Evolutionary conservation across 1,140 invertebrate species (phyloP).

Genomic region (Heliconius nattereri): DNA sequence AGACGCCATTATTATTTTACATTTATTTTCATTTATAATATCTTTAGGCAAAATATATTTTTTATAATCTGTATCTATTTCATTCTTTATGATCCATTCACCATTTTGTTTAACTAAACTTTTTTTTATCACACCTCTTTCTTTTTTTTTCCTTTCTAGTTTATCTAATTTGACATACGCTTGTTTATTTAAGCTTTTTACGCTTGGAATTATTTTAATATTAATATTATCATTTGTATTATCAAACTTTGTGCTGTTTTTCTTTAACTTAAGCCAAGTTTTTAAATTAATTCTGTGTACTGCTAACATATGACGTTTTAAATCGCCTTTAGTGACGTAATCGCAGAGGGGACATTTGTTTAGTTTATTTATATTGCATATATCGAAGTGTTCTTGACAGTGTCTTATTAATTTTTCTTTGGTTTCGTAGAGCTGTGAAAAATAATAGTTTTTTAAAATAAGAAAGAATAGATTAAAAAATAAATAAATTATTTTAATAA

Average conservation of each 20-base stretch:
- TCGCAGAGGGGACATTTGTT: constrained; percentile 67
- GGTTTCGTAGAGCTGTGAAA: constrained; percentile 60
- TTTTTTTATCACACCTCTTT: constrained; percentile 49
- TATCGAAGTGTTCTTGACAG: constrained; percentile 61
- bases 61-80: constrained; percentile 33
- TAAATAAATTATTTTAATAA: background rate
- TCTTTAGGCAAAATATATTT: background rate
- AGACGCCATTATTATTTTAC: constrained; percentile 19
- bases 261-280: constrained; percentile 39
- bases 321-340: constrained; percentile 49
- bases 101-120: constrained; percentile 62
- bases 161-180: constrained; percentile 56
- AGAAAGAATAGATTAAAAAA: too few relatives aligned
- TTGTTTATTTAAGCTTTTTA: constrained; percentile 59
- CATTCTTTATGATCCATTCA: constrained; percentile 61
- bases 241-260: constrained; percentile 44
- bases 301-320: constrained; percentile 47
- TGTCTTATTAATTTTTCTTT: constrained; percentile 58
- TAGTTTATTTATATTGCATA: constrained; percentile 53
- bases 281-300: constrained; percentile 50
- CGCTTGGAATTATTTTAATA: constrained; percentile 62
- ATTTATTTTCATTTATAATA: background rate
- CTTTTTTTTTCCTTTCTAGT: constrained; percentile 45
- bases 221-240: constrained; percentile 34
- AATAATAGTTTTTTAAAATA: background rate